These are phyloP conservation scores for Sycobia sp. DNA, from an alignment of 1,140 invertebrate genomes.

Conservation along the genomic window DNA sequence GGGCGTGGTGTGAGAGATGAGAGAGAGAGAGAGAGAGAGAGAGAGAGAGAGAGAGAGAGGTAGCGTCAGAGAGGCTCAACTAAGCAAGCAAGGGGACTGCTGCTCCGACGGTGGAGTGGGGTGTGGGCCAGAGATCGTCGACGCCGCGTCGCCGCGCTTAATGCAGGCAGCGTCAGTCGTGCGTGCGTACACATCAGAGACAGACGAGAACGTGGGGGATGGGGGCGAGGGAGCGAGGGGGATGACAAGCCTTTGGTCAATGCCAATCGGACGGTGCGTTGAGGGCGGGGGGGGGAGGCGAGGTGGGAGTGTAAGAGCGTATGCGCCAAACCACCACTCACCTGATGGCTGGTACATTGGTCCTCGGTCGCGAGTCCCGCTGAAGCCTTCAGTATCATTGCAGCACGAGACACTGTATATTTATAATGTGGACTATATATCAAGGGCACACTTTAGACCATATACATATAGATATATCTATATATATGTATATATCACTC, in stretches of 20 bases:
- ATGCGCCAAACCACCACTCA: constrained; percentile 41
- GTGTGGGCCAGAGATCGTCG: not conserved
- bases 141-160: too few relatives aligned
- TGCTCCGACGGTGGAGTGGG: not conserved
- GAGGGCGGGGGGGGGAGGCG: not conserved
- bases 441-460: constrained; percentile 24
- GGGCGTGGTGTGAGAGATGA: too few relatives aligned
- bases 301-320: too few relatives aligned
- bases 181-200: not conserved
- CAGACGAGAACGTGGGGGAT: not conserved
- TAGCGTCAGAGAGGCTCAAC: not conserved
- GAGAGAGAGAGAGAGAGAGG: constrained; percentile 23
- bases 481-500: too few relatives aligned
- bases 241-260: too few relatives aligned
- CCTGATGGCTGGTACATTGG: constrained; percentile 62
- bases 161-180: not conserved
- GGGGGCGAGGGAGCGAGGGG: too few relatives aligned
- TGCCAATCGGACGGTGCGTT: too few relatives aligned
- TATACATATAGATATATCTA: too few relatives aligned
- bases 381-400: constrained; percentile 51
- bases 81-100: not conserved
- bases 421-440: too few relatives aligned
- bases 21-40: not conserved
- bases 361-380: constrained; percentile 44
- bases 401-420: constrained; percentile 54